phyloP scores from a whole-genome alignment of 2,113 vertebrate species.

The Argyrosomus japonicus region DNA sequence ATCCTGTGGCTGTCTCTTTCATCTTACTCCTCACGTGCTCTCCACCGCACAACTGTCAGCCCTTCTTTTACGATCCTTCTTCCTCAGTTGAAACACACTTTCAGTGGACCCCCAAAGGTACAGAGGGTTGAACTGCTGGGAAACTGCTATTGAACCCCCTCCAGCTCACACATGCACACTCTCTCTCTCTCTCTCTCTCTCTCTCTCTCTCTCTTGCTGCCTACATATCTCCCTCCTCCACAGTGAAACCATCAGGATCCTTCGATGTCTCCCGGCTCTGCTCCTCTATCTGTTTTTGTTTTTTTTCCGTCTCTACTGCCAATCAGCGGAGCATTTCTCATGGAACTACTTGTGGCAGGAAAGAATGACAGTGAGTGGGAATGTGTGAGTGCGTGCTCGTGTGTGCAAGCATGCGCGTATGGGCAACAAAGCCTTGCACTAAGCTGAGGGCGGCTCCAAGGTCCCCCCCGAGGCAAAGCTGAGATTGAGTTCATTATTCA shows the following conservation, averaged over 20 bases:
- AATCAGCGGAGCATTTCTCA: constrained; percentile 60
- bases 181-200: background rate
- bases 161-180: constrained; percentile 4
- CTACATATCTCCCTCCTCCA: constrained; percentile 41
- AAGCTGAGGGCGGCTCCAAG: constrained; percentile 62
- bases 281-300: constrained; percentile 1
- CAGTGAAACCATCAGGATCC: constrained; percentile 37
- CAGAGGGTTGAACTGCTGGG: constrained; percentile 29
- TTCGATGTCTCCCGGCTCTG: constrained; percentile 39
- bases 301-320: constrained; percentile 44
- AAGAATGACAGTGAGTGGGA: constrained; percentile 34
- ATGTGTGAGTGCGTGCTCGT: constrained; percentile 33
- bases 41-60: background rate
- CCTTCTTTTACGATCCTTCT: constrained; percentile 20
- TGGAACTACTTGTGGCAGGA: constrained; percentile 56
- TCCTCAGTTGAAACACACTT: constrained; percentile 34
- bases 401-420: background rate
- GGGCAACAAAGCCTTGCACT: constrained; percentile 65
- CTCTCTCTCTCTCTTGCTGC: background rate
- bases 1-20: constrained; percentile 68
- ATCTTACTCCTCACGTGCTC: constrained; percentile 41
- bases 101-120: constrained; percentile 35
- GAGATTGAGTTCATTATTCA: constrained; percentile 78
- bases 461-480: constrained; percentile 56
- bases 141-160: constrained; percentile 38